Evolutionary conservation across 2,888 invertebrate genomes (phyloP), one percentile per base, ranked within the genome.

Genomic region (Meteorus cinctellus): DNA sequence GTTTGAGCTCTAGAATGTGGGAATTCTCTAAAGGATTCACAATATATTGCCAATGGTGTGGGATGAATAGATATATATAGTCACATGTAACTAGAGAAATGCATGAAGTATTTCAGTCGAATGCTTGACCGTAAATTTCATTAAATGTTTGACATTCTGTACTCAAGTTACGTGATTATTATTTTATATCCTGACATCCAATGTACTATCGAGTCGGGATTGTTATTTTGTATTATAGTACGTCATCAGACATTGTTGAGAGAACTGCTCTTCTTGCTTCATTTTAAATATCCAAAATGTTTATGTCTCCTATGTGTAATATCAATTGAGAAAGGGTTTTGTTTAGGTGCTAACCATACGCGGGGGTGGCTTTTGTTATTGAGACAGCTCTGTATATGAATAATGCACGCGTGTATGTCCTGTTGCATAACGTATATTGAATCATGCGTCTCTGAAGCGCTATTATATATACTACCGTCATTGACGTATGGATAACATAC

Each of bases 331-430:
- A 55, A 24, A 8, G 8, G 19, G n/a, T 55, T 8, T n/a, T 24
- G 55, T 55, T 4, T 1, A 14, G 1, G 24, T 55, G 3, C n/a
- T 24, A n/a, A 5, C n/a, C n/a, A 55, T 55, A 55, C 8, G 55
- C 19, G 5, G 55, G 55, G n/a, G 5, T n/a, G 55, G 55, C 19
- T 41, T 41, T 24, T 24, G 19, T 55, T 55, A 55, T 55, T 55
- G 55, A 55, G 55, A 55, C 55, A 19, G 19, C n/a, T 19, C n/a
- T 55, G 55, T 55, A 48, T 48, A 55, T 55, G 55, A 55, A 55
- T 55, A 41, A 41, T 41, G 41, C 41, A 41, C 41, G 41, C 41
- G 8, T 8, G 8, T 41, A 41, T 10, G 41, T 41, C 41, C 41
- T 41, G 41, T 12, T 41, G 41, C 41, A 41, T 41, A 41, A 12